phyloP scores from a whole-genome alignment of 2,888 invertebrate genomes.

The Hermodice carunculata region DNA sequence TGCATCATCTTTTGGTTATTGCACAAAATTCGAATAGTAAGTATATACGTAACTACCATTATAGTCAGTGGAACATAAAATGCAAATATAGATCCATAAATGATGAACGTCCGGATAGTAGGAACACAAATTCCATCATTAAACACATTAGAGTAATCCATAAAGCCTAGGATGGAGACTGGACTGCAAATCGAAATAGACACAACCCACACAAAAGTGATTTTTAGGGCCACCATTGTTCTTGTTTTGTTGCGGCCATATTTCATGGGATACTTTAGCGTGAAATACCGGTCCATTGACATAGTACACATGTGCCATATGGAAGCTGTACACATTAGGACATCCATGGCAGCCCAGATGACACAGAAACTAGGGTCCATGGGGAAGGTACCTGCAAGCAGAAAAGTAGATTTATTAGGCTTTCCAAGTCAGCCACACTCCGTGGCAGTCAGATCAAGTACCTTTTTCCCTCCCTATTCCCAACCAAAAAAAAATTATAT shows the following conservation, averaged over 20 bases:
- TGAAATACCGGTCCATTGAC: constrained; percentile 81
- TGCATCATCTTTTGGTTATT: constrained; percentile 74
- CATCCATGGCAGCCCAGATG: constrained; percentile 74
- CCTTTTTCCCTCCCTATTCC: too few species aligned
- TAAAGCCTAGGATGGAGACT: constrained; percentile 65
- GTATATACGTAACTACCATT: constrained; percentile 93
- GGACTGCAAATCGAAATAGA: constrained; percentile 75
- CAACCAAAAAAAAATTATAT: too few species aligned
- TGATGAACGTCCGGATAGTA: constrained; percentile 64
- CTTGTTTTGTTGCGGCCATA: constrained; percentile 69
- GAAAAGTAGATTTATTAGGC: too few species aligned
- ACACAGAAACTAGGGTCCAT: constrained; percentile 82
- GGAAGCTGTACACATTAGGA: constrained; percentile 73
- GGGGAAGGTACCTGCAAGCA: constrained; percentile 86
- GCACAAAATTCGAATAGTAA: constrained; percentile 89
- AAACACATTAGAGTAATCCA: constrained; percentile 55
- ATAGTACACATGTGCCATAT: constrained; percentile 75
- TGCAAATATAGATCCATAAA: constrained; percentile 94
- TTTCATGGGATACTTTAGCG: constrained; percentile 90
- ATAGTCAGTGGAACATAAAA: constrained; percentile 96
- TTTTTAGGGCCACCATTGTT: constrained; percentile 77
- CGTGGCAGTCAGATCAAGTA: too few species aligned
- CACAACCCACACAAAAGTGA: constrained; percentile 92
- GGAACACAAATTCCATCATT: constrained; percentile 55
- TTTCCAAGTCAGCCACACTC: too few species aligned